Base-by-base conservation (phyloP, 1,140 invertebrate genomes). In the Antheraea pernyi region DNA sequence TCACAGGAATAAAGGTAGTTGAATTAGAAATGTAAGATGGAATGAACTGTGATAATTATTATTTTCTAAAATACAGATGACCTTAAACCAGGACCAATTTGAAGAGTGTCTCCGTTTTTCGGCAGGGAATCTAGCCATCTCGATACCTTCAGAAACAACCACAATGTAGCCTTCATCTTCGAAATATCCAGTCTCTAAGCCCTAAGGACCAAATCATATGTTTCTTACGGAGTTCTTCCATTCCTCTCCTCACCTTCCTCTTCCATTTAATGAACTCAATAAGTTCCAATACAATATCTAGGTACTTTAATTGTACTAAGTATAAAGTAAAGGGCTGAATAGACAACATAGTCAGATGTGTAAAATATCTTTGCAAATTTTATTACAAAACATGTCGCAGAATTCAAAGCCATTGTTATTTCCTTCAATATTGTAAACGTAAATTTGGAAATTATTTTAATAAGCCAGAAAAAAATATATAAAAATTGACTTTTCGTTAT, bases 81-180 rank as follows among this genome's bases (percentile, higher is more conserved):
- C 94, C 94, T 95, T 95, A 82, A 95, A 87, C 94, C 94, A 95
- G 87, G 93, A 94, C 94, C 94, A 95, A 91, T 95, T 93, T 75
- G 92, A 91, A 83, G 92, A 93, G 82, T 92, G 92, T 86, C 93
- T 94, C 86, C 92, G 81, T 74, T 76, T 93, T 78, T 93, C 89
- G 67, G 93, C 92, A 65, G 94, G 93, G 82, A 95, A 93, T 91
- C 93, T 93, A 92, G 85, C 89, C 80, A 95, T 92, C 88, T 94
- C 92, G 80, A 93, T 83, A 82, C 94, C 94, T 76, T 94, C 93
- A 74, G 93, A 93, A 78, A 94, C 85, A 79, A 95, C 89, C 76
- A 94, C 91, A 74, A 95, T 88, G 77, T 80, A 87, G 75, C 88
- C 88, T 59, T 88, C 83, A 8, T 93, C 85, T 75, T 92, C 88